Conservation (phyloP, 1,140 invertebrate genomes). For the Cotesia chilonis region DNA sequence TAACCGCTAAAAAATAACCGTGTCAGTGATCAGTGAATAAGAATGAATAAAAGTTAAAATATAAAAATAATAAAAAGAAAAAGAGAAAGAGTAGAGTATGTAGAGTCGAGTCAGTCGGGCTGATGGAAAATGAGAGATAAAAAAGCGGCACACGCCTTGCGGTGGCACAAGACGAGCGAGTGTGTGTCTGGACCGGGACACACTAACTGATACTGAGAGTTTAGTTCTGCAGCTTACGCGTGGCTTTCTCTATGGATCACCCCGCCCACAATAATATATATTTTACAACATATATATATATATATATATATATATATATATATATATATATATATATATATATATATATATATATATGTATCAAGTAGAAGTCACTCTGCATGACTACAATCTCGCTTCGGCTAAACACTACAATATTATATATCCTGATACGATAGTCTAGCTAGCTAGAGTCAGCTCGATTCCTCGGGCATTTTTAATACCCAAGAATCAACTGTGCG, state of each 20-base stretch:
- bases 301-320: not conserved
- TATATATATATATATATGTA: no score
- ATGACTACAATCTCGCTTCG: conserved; percentile 16
- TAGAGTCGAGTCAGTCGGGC: not conserved
- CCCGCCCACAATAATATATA: conserved; percentile 51
- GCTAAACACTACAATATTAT: no score
- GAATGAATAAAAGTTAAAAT: not conserved
- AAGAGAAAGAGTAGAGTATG: conserved; percentile 4
- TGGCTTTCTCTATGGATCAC: conserved; percentile 59
- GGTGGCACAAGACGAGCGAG: conserved; percentile 42
- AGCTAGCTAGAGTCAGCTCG: not conserved
- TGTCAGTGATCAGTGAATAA: conserved; percentile 9
- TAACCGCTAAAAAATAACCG: no score
- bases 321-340: not conserved
- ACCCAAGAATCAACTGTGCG: not conserved
- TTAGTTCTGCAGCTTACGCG: conserved; percentile 33
- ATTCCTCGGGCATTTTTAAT: not conserved
- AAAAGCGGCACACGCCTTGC: conserved; percentile 51
- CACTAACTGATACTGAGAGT: conserved; percentile 20
- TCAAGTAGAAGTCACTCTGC: conserved; percentile 9
- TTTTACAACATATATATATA: no score
- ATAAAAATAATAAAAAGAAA: not conserved
- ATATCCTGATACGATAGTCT: not conserved
- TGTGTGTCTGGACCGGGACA: conserved; percentile 32
- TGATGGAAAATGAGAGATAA: conserved; percentile 34